Conservation (phyloP, 2,888 invertebrate species). For the Phania funesta region DNA sequence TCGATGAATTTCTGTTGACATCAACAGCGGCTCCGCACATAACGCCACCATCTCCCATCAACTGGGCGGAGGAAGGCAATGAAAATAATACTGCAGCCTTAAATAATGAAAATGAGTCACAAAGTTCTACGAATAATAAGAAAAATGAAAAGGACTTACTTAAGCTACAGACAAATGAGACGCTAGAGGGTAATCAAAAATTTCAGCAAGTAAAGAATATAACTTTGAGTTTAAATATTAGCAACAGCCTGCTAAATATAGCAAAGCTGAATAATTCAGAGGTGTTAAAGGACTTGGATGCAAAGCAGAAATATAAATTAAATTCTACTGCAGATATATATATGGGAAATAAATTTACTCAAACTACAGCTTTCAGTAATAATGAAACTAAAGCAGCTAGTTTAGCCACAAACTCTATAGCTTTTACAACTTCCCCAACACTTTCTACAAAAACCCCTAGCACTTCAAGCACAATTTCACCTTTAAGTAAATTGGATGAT, state of each 20-base stretch:
- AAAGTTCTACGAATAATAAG: background rate
- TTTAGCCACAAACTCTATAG: background rate
- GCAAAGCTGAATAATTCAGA: background rate
- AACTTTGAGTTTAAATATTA: background rate
- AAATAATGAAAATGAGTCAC: constrained; percentile 18
- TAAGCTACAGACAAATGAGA: background rate
- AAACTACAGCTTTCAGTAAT: background rate
- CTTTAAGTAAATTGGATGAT: constrained; percentile 46
- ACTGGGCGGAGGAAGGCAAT: background rate
- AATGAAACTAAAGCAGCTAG: background rate
- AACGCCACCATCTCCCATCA: constrained; percentile 71
- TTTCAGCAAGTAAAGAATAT: background rate
- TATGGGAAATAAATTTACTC: background rate
- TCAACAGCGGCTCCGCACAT: constrained; percentile 76
- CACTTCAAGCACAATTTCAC: constrained; percentile 6
- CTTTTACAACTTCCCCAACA: background rate
- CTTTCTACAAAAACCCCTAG: background rate
- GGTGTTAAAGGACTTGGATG: no score
- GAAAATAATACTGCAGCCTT: background rate
- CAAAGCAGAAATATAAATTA: background rate
- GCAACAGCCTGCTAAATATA: background rate
- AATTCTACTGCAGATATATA: background rate
- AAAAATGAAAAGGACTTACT: background rate
- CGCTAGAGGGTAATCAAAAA: background rate
- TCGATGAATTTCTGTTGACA: constrained; percentile 78